Conservation (phyloP, 2,113 vertebrate species). For the Oryzias celebensis region DNA sequence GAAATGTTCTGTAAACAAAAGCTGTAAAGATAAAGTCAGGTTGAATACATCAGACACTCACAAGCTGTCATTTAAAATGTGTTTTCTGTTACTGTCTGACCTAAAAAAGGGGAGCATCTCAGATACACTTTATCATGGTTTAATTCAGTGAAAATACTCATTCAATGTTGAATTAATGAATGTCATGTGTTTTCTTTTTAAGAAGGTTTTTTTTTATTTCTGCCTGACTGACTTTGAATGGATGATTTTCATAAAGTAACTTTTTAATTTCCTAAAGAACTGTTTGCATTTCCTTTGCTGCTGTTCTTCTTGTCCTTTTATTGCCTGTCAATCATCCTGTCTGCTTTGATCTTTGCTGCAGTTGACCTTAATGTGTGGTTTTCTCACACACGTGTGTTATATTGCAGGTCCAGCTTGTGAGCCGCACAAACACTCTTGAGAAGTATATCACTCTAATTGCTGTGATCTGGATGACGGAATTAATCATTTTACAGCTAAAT, state of each 20-base stretch:
- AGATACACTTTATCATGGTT: too few relatives aligned
- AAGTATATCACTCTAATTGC: slow-evolving; percentile 37
- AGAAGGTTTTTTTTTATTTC: too few relatives aligned
- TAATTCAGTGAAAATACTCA: too few relatives aligned
- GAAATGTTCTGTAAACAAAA: too few relatives aligned
- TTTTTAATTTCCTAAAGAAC: not conserved
- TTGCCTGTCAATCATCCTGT: not conserved
- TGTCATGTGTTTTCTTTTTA: too few relatives aligned
- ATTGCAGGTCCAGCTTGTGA: slow-evolving; percentile 13
- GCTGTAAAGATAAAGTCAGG: too few relatives aligned
- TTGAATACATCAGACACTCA: too few relatives aligned
- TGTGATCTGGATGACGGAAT: slow-evolving; percentile 35
- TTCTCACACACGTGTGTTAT: slow-evolving; percentile 36
- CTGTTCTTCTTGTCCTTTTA: not conserved
- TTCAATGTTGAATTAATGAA: too few relatives aligned
- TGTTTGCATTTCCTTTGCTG: not conserved
- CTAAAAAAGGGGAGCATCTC: too few relatives aligned
- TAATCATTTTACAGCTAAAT: slow-evolving; percentile 61
- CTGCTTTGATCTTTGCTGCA: not conserved
- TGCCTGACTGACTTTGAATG: not conserved
- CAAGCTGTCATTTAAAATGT: too few relatives aligned
- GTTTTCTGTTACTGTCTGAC: too few relatives aligned
- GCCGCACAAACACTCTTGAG: slow-evolving; percentile 27
- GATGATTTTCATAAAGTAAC: not conserved
- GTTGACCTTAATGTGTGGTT: slow-evolving; percentile 9